Evolutionary conservation across 1,140 invertebrate species (phyloP).

Genomic region (Amyelois transitella): DNA sequence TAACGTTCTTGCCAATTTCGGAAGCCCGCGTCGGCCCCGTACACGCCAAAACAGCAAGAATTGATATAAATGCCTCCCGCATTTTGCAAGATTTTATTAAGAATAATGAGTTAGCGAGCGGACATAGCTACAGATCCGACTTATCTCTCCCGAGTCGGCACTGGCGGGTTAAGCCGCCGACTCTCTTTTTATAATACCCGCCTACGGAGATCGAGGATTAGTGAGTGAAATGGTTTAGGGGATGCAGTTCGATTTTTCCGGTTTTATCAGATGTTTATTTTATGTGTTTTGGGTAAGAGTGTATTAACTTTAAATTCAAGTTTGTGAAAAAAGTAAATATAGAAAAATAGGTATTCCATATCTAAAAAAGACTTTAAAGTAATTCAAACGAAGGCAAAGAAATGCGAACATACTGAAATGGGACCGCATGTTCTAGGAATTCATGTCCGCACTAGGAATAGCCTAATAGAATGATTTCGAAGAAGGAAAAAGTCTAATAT

Average conservation of each 20-base stretch:
- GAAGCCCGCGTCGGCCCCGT: slow-evolving; percentile 21
- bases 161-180: slow-evolving; percentile 17
- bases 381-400: too few species aligned
- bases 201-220: not conserved
- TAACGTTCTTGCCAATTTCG: slow-evolving; percentile 51
- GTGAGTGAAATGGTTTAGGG: not conserved
- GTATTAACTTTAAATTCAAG: too few species aligned
- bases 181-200: slow-evolving; percentile 34
- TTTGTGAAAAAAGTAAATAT: too few species aligned
- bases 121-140: slow-evolving; percentile 14
- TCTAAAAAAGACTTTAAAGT: too few species aligned
- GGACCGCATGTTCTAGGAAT: too few species aligned
- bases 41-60: slow-evolving; percentile 36
- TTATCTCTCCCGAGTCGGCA: slow-evolving; percentile 13
- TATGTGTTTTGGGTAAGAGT: too few species aligned
- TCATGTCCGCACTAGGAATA: too few species aligned
- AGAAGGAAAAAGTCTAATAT: not conserved
- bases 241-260: not conserved
- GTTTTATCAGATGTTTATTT: not conserved
- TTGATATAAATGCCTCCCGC: slow-evolving; percentile 50
- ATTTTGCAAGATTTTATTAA: slow-evolving; percentile 40
- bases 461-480: too few species aligned
- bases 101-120: slow-evolving; percentile 31
- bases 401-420: too few species aligned
- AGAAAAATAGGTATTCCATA: too few species aligned